A percentile compares a stretch with the other conserved stretches of the same genome.
These are phyloP conservation scores for Cebidichthys violaceus DNA, from an alignment of 2,113 vertebrate species.

Conservation along the genomic window DNA sequence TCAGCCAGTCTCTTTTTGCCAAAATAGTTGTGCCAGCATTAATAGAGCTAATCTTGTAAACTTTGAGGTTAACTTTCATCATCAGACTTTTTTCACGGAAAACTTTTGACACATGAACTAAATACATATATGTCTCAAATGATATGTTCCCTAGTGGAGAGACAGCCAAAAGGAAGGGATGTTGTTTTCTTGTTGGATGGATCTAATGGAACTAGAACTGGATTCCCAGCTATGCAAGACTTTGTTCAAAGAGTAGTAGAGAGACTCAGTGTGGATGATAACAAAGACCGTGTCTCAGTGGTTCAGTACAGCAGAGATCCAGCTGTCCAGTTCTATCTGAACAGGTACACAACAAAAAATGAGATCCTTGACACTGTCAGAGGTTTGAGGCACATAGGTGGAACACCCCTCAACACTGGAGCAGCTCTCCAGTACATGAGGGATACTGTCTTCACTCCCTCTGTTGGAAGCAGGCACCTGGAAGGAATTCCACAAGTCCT, in stretches of 20 bases:
- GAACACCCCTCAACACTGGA: conserved; percentile 83
- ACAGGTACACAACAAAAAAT: conserved; percentile 30
- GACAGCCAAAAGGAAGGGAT: conserved; percentile 39
- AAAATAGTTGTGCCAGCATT: neutral
- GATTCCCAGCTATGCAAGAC: conserved; percentile 50
- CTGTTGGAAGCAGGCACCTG: conserved; percentile 84
- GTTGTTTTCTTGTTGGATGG: conserved; percentile 80
- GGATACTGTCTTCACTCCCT: conserved; percentile 80
- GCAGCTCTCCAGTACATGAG: conserved; percentile 77
- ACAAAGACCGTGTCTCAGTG: conserved; percentile 65
- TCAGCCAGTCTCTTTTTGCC: neutral
- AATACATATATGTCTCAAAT: neutral
- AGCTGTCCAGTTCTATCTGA: conserved; percentile 61
- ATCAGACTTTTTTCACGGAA: rapidly evolving
- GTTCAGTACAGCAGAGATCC: conserved; percentile 68
- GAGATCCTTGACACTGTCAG: conserved; percentile 32
- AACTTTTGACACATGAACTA: neutral
- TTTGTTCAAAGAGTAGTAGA: conserved; percentile 66
- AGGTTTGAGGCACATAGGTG: conserved; percentile 42
- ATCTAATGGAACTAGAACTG: conserved; percentile 48
- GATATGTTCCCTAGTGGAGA: conserved; percentile 38
- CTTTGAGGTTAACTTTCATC: neutral
- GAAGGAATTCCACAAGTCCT: conserved; percentile 85
- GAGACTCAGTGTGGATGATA: conserved; percentile 55
- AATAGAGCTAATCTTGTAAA: neutral